Evolutionary conservation across 2,113 vertebrate species (phyloP).

Genomic region (Poeciliopsis occidentalis): DNA sequence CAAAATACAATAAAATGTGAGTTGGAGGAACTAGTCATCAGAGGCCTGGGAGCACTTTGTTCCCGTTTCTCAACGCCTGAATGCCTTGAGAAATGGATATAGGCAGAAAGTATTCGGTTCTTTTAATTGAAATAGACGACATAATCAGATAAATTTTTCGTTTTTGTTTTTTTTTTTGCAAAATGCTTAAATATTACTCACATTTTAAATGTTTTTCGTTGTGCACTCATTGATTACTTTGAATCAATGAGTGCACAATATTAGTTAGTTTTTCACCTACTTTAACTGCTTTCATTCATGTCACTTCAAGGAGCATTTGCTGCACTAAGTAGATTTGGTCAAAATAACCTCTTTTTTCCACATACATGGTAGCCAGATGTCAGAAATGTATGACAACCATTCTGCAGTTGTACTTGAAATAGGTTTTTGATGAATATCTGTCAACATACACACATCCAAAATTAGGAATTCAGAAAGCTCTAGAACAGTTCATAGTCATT

Average conservation of each 20-base stretch:
- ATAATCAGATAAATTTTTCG: not conserved
- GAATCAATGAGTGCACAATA: not conserved
- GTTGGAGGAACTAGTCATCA: not conserved
- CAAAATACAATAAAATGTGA: not conserved
- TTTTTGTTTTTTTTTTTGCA: too few species aligned
- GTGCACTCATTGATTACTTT: not conserved
- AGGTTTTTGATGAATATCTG: not conserved
- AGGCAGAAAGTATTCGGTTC: too few species aligned
- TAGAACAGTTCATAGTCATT: not conserved
- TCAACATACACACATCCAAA: not conserved
- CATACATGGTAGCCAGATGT: too few species aligned
- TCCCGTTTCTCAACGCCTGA: not conserved
- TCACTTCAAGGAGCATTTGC: too few species aligned
- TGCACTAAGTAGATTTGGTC: too few species aligned
- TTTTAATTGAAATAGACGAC: too few species aligned
- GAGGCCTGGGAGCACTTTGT: not conserved
- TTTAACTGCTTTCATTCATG: too few species aligned
- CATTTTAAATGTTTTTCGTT: not conserved
- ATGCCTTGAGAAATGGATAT: too few species aligned
- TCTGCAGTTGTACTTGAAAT: too few species aligned
- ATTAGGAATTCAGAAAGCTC: not conserved
- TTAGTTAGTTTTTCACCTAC: not conserved
- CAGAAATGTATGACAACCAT: too few species aligned
- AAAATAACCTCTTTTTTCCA: too few species aligned
- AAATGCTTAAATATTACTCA: not conserved